A percentile compares a stretch with the other conserved stretches of the same genome.
phyloP scores from a whole-genome alignment of 2,888 invertebrate species.

The Prosapia bicincta region DNA sequence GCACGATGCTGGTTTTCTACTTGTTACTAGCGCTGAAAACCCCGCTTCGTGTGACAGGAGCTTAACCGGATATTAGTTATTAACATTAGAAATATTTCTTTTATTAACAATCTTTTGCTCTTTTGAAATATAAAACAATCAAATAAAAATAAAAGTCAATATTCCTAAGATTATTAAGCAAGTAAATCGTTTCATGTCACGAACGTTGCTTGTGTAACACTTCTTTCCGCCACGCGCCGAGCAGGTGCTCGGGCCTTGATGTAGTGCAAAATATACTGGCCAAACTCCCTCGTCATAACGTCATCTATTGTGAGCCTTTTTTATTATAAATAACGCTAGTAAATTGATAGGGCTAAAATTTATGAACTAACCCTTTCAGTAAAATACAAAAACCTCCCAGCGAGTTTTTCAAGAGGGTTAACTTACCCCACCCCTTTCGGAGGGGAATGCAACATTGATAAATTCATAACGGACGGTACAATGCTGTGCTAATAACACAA shows the following conservation, averaged over 20 bases:
- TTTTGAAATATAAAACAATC: too few relatives aligned
- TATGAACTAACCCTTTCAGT: conserved; percentile 28
- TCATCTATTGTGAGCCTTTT: background rate
- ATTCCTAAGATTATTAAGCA: too few relatives aligned
- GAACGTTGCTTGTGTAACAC: too few relatives aligned
- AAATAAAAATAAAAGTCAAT: too few relatives aligned
- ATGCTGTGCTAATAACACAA: conserved; percentile 15
- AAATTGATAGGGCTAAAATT: conserved; percentile 31
- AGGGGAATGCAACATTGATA: conserved; percentile 17
- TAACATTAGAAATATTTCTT: too few relatives aligned
- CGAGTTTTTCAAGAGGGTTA: conserved; percentile 3
- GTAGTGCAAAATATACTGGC: background rate
- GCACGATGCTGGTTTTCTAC: too few relatives aligned
- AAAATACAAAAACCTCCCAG: conserved; percentile 18
- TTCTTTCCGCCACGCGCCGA: background rate
- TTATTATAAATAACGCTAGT: conserved; percentile 9
- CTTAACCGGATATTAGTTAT: too few relatives aligned
- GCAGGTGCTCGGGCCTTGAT: background rate
- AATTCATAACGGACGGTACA: conserved; percentile 17
- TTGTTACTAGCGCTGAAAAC: too few relatives aligned
- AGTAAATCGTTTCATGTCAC: too few relatives aligned
- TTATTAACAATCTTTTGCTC: too few relatives aligned
- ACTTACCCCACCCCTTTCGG: background rate
- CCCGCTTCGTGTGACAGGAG: too few relatives aligned
- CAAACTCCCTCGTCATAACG: background rate